Evolutionary conservation across 23 tunicate genomes (phyloP), one percentile per base, ranked within the genome.

Genomic region (Pegea sp.): DNA sequence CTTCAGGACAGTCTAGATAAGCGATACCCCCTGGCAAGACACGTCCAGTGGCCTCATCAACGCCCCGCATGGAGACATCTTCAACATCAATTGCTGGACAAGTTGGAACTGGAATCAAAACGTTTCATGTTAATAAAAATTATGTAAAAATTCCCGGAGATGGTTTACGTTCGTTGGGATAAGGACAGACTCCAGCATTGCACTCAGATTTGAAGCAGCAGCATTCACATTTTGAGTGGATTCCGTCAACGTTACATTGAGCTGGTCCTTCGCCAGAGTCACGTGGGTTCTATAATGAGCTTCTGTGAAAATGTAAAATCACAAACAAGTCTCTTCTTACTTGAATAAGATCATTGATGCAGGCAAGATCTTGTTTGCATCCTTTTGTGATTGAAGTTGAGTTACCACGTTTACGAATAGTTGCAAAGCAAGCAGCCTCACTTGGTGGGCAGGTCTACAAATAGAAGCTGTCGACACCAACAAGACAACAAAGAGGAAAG

Each of bases 151-250:
- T 18, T 51, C 20, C 16, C n/a, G 26, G 5, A 26, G 0, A 25
- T 19, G 16, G 63, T 84, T 52, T 67, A 84, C 95, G 65, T 13
- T 34, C 30, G 38, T 69, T 50, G 67, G 64, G 52, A 72, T 74
- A 74, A 52, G 84, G 84, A 64, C 84, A 84, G n/a, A 33, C 48
- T 30, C 48, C 95, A 24, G 68, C 64, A 58, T 84, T 84, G 67
- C 95, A 84, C 28, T 51, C 53, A 23, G 84, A 67, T 33, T 48
- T 60, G 44, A 43, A 31, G 56, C 95, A 84, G 63, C 95, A 84
- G 69, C 95, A 84, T 46, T 84, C 95, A 84, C 95, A 84, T 58
- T 84, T 84, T 5, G 95, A 84, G 72, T 74, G 64, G 62, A 64
- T 43, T 20, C 33, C 52, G 49, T 67, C 48, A 48, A 51, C 33